A percentile compares a stretch with the other conserved stretches of the same genome.
These are phyloP conservation scores for Himalopsyche japonica DNA, from an alignment of 2,888 invertebrate species.

Conservation along the genomic window DNA sequence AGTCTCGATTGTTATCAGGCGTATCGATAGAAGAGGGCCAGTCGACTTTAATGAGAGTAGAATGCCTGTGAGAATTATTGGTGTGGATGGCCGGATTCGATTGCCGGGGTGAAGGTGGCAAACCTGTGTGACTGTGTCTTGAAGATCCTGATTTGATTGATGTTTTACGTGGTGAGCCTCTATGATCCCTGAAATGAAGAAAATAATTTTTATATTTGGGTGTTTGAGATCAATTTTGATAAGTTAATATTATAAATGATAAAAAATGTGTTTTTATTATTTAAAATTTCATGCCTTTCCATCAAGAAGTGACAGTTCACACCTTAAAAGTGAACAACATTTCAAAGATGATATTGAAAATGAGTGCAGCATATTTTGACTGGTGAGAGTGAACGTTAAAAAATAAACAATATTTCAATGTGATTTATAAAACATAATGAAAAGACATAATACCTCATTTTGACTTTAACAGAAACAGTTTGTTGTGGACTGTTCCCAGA, in stretches of 20 bases:
- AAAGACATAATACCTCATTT: slow-evolving; percentile 50
- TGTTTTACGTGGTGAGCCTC: slow-evolving; percentile 54
- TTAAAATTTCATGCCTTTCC: too few species aligned
- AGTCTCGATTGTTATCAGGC: neutral
- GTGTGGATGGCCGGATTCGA: neutral
- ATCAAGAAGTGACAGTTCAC: too few species aligned
- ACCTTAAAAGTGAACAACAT: too few species aligned
- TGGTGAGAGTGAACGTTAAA: too few species aligned
- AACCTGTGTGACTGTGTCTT: slow-evolving; percentile 47
- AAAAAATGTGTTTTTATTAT: too few species aligned
- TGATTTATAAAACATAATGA: neutral
- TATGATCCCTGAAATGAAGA: slow-evolving; percentile 50
- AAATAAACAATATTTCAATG: too few species aligned
- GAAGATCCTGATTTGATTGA: slow-evolving; percentile 41
- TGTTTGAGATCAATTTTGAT: too few species aligned
- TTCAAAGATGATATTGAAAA: too few species aligned
- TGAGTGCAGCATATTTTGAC: too few species aligned
- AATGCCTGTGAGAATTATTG: slow-evolving; percentile 47
- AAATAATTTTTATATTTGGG: slow-evolving; percentile 36
- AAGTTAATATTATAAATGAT: too few species aligned
- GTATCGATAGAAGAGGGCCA: slow-evolving; percentile 51
- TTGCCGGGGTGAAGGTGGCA: slow-evolving; percentile 10
- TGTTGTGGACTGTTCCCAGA: slow-evolving; percentile 48
- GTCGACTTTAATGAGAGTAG: slow-evolving; percentile 55
- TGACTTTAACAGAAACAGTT: slow-evolving; percentile 47